phyloP scores from a whole-genome alignment of 2,797 vertebrate genomes.

The Salarias fasciatus region DNA sequence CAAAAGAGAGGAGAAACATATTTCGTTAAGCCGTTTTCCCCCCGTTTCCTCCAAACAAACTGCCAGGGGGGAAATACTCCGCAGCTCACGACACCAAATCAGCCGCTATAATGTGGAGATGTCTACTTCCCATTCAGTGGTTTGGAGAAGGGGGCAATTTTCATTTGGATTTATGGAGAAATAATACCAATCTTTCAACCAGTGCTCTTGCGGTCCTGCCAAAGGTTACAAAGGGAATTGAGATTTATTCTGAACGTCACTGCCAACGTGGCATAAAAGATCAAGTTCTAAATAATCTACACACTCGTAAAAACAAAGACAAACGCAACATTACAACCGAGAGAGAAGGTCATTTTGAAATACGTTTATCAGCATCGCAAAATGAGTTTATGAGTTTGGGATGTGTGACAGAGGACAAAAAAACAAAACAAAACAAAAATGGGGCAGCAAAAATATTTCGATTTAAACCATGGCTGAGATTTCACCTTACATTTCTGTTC shows the following conservation, averaged over 20 bases:
- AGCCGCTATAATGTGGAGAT: slow-evolving; percentile 81
- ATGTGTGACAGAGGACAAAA: not conserved
- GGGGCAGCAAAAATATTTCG: not conserved
- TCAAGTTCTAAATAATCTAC: slow-evolving; percentile 73
- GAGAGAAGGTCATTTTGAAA: slow-evolving; percentile 63
- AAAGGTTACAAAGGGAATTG: slow-evolving; percentile 85
- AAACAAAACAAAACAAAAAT: not conserved
- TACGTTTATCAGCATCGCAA: slow-evolving; percentile 48
- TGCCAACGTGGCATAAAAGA: slow-evolving; percentile 73
- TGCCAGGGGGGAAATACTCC: slow-evolving; percentile 62
- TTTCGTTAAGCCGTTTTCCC: slow-evolving; percentile 66
- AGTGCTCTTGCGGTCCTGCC: slow-evolving; percentile 77
- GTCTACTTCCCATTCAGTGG: slow-evolving; percentile 82
- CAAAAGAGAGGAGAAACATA: slow-evolving; percentile 64
- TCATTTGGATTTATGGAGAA: slow-evolving; percentile 85
- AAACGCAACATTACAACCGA: slow-evolving; percentile 63
- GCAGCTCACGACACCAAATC: slow-evolving; percentile 81
- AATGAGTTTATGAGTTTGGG: slow-evolving; percentile 23
- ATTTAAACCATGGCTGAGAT: too few relatives aligned
- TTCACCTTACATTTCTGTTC: too few relatives aligned
- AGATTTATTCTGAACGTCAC: slow-evolving; percentile 77
- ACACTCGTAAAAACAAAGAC: slow-evolving; percentile 72
- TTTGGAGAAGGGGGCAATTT: slow-evolving; percentile 83
- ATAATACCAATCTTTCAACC: slow-evolving; percentile 84
- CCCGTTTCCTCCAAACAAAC: slow-evolving; percentile 78